A percentile compares a stretch with the other conserved stretches of the same genome.
These are phyloP conservation scores for Macaca mulatta DNA, from an alignment of 2,113 vertebrate species.

Conservation along the genomic window DNA sequence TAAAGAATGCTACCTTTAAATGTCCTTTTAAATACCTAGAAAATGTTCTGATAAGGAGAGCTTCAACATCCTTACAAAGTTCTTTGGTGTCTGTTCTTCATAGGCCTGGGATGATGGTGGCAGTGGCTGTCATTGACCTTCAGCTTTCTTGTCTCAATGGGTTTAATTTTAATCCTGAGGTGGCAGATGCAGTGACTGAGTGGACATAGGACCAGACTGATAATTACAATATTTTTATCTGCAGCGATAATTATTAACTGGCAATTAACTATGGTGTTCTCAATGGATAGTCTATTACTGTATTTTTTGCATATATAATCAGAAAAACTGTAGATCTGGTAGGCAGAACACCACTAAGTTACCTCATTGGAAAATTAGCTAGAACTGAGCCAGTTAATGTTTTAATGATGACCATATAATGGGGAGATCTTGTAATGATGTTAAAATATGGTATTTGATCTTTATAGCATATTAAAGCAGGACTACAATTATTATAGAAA, in stretches of 20 bases:
- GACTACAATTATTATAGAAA: not conserved
- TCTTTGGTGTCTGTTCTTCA: not conserved
- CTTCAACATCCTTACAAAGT: not conserved
- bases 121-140: not conserved
- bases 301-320: not conserved
- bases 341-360: not conserved
- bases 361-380: not conserved
- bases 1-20: not conserved
- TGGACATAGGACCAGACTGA: not conserved
- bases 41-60: not conserved
- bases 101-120: not conserved
- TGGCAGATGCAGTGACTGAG: not conserved
- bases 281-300: not conserved
- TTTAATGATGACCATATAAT: not conserved
- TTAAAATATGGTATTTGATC: not conserved
- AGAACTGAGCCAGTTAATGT: not conserved
- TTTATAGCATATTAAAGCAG: not conserved
- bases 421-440: not conserved
- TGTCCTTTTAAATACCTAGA: not conserved
- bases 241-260: not conserved
- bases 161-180: not conserved
- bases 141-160: not conserved
- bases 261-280: not conserved
- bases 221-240: not conserved
- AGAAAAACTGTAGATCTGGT: not conserved